These are phyloP conservation scores for Parochlus steinenii DNA, from an alignment of 2,888 invertebrate genomes.

Conservation along the genomic window DNA sequence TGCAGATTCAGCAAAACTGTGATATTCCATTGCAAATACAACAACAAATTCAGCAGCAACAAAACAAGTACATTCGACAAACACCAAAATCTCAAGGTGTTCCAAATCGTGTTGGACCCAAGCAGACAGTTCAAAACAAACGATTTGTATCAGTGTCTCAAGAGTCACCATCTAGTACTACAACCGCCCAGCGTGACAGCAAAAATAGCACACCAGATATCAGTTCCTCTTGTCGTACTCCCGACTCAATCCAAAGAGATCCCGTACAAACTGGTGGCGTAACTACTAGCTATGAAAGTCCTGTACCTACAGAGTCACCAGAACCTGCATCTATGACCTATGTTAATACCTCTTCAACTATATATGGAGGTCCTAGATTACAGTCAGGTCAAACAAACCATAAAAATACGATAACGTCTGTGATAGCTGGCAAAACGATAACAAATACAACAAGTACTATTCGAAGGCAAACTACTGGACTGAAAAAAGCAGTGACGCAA, in stretches of 20 bases:
- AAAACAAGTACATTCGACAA: conserved; percentile 23
- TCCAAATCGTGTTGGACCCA: conserved; percentile 12
- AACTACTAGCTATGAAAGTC: conserved; percentile 66
- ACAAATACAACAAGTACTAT: conserved; percentile 48
- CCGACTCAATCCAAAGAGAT: conserved; percentile 38
- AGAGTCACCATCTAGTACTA: conserved; percentile 35
- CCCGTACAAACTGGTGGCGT: conserved; percentile 75
- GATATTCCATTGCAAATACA: conserved; percentile 15
- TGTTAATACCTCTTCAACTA: conserved; percentile 19
- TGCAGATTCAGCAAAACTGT: conserved; percentile 20
- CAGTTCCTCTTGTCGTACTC: conserved; percentile 32
- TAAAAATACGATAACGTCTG: conserved; percentile 67
- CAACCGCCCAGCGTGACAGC: too few species aligned
- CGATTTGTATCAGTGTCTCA: conserved; percentile 22
- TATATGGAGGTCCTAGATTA: conserved; percentile 39
- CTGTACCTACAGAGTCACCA: conserved; percentile 41
- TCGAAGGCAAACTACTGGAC: neutral
- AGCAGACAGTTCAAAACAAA: conserved; percentile 21
- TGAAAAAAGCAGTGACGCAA: conserved; percentile 30
- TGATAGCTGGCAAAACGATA: conserved; percentile 56
- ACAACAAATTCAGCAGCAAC: conserved; percentile 12
- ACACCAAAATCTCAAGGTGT: conserved; percentile 13
- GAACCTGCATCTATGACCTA: conserved; percentile 39
- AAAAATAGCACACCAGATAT: conserved; percentile 39
- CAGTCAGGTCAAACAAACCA: conserved; percentile 49